phyloP scores from a whole-genome alignment of 1,140 invertebrate genomes.

The Caerostris darwini region DNA sequence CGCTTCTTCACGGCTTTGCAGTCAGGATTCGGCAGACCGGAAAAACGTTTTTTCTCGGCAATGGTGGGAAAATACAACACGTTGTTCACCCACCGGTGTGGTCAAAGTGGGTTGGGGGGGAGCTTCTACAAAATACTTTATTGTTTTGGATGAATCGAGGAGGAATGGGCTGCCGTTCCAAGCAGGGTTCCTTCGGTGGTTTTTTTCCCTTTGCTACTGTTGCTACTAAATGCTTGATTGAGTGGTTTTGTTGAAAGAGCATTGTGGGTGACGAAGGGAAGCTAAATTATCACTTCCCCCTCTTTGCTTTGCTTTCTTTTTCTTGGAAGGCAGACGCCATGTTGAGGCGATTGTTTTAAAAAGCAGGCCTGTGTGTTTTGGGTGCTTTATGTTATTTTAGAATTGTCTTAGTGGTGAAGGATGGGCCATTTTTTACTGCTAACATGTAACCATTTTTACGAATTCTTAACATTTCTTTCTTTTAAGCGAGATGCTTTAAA shows the following conservation, averaged over 20 bases:
- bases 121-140: constrained; percentile 63
- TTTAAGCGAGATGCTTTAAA: too few species aligned
- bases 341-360: too few species aligned
- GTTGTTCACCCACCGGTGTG: constrained; percentile 55
- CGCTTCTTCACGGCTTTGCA: constrained; percentile 46
- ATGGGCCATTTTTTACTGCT: too few species aligned
- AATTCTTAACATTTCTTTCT: too few species aligned
- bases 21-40: constrained; percentile 49
- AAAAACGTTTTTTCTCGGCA: constrained; percentile 70
- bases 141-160: constrained; percentile 62
- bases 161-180: constrained; percentile 24
- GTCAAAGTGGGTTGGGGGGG: constrained; percentile 30
- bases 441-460: too few species aligned
- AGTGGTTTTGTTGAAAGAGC: constrained; percentile 48
- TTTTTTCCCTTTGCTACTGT: neutral
- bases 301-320: too few species aligned
- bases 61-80: constrained; percentile 71
- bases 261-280: neutral
- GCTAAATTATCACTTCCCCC: constrained; percentile 36
- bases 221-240: constrained; percentile 60
- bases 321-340: too few species aligned
- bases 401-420: too few species aligned
- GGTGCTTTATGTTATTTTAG: too few species aligned
- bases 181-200: neutral
- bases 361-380: too few species aligned